Percentiles rank a stretch among this genome's conserved stretches.
Conservation (phyloP, 1,140 invertebrate genomes). For the Polyergus mexicanus region DNA sequence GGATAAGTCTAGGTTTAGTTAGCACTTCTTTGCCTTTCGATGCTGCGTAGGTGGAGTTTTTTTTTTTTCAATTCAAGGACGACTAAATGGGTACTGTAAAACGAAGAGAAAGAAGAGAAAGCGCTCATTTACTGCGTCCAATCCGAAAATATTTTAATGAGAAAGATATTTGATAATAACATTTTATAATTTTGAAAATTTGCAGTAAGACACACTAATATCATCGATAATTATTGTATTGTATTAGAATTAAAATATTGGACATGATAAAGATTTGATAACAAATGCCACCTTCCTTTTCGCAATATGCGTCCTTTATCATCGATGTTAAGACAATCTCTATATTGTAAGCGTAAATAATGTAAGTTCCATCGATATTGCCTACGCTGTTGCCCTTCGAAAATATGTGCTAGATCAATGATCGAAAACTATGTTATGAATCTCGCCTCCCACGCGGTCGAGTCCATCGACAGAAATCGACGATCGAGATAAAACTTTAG, state of each 20-base stretch:
- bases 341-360: slow-evolving; percentile 25
- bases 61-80: slow-evolving; percentile 34
- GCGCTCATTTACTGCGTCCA: neutral
- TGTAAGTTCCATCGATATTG: neutral
- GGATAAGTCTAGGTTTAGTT: slow-evolving; percentile 44
- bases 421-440: slow-evolving; percentile 13
- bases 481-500: neutral
- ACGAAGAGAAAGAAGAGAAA: neutral
- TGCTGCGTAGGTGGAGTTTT: slow-evolving; percentile 51
- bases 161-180: neutral
- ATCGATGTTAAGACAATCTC: neutral
- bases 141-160: neutral
- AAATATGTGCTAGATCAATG: slow-evolving; percentile 50
- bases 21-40: slow-evolving; percentile 50
- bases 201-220: neutral
- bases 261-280: neutral
- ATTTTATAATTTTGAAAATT: neutral
- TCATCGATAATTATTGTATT: too few relatives aligned
- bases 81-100: neutral
- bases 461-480: neutral
- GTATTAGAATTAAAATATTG: neutral
- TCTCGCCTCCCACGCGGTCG: slow-evolving; percentile 18
- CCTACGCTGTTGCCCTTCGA: slow-evolving; percentile 41
- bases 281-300: neutral
- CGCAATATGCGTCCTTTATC: neutral